Percentiles rank a stretch among this genome's conserved stretches.
Conservation (phyloP, 2,113 vertebrate species). For the Pseudolaguvia tuberculata region DNA sequence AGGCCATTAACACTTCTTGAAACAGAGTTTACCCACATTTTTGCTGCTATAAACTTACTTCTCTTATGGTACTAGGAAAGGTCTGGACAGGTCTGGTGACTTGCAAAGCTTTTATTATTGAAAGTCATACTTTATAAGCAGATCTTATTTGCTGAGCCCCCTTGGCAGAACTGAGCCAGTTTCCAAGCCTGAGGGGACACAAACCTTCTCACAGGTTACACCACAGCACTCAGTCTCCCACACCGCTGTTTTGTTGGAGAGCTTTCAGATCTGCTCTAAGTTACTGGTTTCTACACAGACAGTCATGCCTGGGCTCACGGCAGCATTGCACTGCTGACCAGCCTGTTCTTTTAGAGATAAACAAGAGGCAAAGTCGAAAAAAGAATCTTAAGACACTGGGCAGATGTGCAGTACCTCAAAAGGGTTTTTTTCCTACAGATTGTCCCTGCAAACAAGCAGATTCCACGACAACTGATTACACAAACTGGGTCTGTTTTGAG, state of each 20-base stretch:
- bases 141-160: constrained; percentile 58
- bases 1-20: constrained; percentile 39
- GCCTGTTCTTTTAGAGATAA: background rate
- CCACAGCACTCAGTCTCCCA: constrained; percentile 4
- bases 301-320: constrained; percentile 1
- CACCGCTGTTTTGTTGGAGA: constrained; percentile 5
- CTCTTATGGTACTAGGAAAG: constrained; percentile 69
- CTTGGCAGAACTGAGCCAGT: constrained; percentile 56
- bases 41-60: constrained; percentile 51
- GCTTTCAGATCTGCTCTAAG: background rate
- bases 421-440: constrained; percentile 6
- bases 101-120: constrained; percentile 66
- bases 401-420: constrained; percentile 11
- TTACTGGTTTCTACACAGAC: background rate
- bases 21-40: constrained; percentile 38
- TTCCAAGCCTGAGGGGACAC: constrained; percentile 63
- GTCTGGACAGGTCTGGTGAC: constrained; percentile 61
- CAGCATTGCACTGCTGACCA: constrained; percentile 5
- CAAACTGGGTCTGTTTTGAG: constrained; percentile 5
- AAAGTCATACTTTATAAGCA: constrained; percentile 66
- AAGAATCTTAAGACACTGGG: background rate
- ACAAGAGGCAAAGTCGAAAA: background rate
- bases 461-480: constrained; percentile 15
- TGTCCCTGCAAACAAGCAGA: constrained; percentile 3
- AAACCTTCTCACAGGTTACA: constrained; percentile 37